phyloP scores from a whole-genome alignment of 2,797 vertebrate species.

The Spondyliosoma cantharus region DNA sequence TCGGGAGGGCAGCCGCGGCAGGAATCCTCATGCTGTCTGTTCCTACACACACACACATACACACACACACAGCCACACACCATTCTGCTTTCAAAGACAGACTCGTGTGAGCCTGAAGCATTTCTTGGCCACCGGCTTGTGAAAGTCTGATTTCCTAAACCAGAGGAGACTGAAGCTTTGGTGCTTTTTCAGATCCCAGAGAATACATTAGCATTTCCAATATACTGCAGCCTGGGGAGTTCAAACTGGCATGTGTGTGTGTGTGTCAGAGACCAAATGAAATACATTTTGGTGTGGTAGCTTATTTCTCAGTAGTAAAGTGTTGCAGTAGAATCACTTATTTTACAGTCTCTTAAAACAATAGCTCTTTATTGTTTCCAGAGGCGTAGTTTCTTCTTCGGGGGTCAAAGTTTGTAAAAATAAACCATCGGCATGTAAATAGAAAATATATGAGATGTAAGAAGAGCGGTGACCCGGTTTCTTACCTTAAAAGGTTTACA shows the following conservation, averaged over 20 bases:
- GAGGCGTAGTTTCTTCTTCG: neutral
- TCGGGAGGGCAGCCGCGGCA: neutral
- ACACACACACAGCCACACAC: constrained; percentile 7
- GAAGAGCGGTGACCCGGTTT: neutral
- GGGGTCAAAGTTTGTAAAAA: neutral
- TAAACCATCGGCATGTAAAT: neutral
- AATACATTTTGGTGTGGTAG: neutral
- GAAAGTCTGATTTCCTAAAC: constrained; percentile 42
- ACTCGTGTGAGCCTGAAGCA: constrained; percentile 9
- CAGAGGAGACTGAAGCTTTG: constrained; percentile 15
- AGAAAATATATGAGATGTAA: neutral
- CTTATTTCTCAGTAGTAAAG: neutral
- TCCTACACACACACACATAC: constrained; percentile 14
- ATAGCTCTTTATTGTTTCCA: neutral
- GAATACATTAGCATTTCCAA: constrained; percentile 51
- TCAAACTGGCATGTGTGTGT: neutral
- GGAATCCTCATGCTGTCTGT: constrained; percentile 8
- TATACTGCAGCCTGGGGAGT: constrained; percentile 7
- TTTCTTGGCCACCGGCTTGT: constrained; percentile 44
- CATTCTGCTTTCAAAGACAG: constrained; percentile 18
- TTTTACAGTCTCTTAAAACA: neutral
- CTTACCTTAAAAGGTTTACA: neutral
- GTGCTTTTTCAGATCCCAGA: neutral
- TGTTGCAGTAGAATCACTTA: neutral
- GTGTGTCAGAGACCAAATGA: neutral